Base-by-base conservation (phyloP, 1,140 invertebrate species). In the Plectrocnemia conspersa region DNA sequence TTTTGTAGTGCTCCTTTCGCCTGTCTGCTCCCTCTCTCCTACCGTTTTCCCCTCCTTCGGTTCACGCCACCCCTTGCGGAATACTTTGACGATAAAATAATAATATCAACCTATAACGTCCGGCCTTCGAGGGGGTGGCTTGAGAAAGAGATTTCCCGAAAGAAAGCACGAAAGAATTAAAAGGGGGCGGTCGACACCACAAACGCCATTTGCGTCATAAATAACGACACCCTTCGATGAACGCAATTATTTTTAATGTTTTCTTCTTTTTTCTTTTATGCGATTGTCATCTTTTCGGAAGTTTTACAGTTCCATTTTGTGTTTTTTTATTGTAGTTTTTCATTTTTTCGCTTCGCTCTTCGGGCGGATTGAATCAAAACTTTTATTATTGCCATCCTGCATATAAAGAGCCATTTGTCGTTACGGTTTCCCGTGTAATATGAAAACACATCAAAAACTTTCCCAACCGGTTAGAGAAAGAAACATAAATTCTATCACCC, bases 41-140 rank as follows among this genome's bases (percentile, higher is more conserved):
- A 15, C 55, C 41, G 13, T 44, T 21, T 23, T 25, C n/a, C 16
- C 11, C 36, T 40, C 36, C 36, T 13, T 9, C 42, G 32, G 11
- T 44, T 25, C 35, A 23, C 35, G 25, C 21, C 27, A 22, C 16
- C 36, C 15, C 13, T 27, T 11, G 15, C 19, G 32, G 11, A 47
- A 40, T 24, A 25, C 36, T 50, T 50, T 50, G 47, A 50, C 47
- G 47, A 50, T 50, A 50, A 50, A 50, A 32, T 54, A 47, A 58
- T 58, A 58, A 52, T 58, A 52, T 58, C 49, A 58, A 58, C 49
- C 52, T 53, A 38, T 57, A 57, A 41, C 42, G 36, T 52, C 48
- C 29, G 47, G 40, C 35, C 41, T 29, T 57, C 21, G 47, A 38
- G 15, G 27, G n/a, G 6, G 6, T n/a, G 27, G 11, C 35, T 38